A percentile compares a stretch with the other conserved stretches of the same genome.
Conservation (phyloP, 2,113 vertebrate species). For the Irena cyanogastra region DNA sequence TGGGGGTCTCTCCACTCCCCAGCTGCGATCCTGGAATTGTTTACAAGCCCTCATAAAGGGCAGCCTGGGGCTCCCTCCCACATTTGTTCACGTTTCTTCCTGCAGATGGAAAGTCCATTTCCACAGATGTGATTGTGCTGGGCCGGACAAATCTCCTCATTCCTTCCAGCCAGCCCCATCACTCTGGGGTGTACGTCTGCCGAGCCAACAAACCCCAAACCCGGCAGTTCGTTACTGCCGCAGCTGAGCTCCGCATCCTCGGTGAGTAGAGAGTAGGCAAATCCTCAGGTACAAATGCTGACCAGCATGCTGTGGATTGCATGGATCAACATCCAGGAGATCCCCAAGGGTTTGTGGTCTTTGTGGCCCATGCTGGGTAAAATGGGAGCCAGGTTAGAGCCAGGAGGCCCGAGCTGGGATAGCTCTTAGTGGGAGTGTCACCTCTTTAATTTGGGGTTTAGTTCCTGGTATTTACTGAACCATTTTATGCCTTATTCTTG, state of each 20-base stretch:
- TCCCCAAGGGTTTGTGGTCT: background rate
- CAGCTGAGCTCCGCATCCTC: conserved; percentile 87
- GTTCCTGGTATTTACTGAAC: conserved; percentile 15
- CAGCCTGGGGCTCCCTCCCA: background rate
- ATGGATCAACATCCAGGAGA: background rate
- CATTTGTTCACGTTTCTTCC: background rate
- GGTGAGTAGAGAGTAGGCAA: conserved; percentile 71
- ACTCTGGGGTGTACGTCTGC: conserved; percentile 91
- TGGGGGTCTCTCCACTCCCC: background rate
- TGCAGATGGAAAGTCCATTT: conserved; percentile 90
- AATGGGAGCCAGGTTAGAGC: background rate
- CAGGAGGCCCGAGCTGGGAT: background rate
- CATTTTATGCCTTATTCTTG: background rate
- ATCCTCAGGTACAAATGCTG: background rate
- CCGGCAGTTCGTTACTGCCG: conserved; percentile 84
- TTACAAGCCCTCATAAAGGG: background rate
- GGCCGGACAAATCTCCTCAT: conserved; percentile 91
- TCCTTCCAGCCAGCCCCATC: conserved; percentile 81
- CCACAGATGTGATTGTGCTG: conserved; percentile 88
- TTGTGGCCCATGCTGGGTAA: background rate
- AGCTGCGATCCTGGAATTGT: background rate
- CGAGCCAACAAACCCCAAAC: conserved; percentile 93
- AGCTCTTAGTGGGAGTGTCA: background rate
- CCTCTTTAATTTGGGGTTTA: background rate
- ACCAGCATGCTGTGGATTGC: background rate